Evolutionary conservation across 37 sponge, comb jelly and placozoan genomes (phyloP), one percentile per base, ranked within the genome.

Genomic region (Chondrosia reniformis): DNA sequence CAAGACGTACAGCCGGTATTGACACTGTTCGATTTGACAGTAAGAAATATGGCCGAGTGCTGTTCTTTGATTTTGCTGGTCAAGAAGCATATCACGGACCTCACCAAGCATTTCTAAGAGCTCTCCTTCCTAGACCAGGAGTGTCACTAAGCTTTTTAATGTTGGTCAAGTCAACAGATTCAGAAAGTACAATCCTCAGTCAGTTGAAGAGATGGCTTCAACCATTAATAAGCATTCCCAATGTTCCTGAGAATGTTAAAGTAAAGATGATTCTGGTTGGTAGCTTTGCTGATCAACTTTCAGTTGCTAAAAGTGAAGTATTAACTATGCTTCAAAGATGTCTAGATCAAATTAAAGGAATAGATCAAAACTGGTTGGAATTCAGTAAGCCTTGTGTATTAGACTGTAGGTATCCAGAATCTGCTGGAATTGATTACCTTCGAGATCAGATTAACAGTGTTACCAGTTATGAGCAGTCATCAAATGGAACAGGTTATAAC

Each of bases 41-140:
- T 9, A 15, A 22, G 15, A 49, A 76, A 15, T 42, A n/a, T 33
- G 69, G 69, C 5, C 28, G 54, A 32, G 34, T 76, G 33, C 28
- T 76, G 28, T 22, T 76, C 3, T 76, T 42, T 76, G 76, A 76
- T 8, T 76, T 76, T 22, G 76, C 76, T 8, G 76, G 76, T 15
- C 76, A 76, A 10, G 56, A 49, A 1, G 55, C 46, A 10, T 76
- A 76, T 8, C 43, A 52, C 46, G 38, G 44, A 15, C 38, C 44
- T 19, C 76, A 76, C 56, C 31, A 37, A 27, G 76, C 76, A 32
- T 49, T 32, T 28, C 33, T 76, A 38, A 57, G 31, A 34, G 36
- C 55, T 15, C 33, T 76, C 31, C 28, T 52, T 21, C 4, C 2
- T 21, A 49, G 43, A 2, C 31, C 21, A 17, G 44, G 44, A 52